phyloP scores from a whole-genome alignment of 2,797 vertebrate species.

The Tenualosa thibaudeaui region DNA sequence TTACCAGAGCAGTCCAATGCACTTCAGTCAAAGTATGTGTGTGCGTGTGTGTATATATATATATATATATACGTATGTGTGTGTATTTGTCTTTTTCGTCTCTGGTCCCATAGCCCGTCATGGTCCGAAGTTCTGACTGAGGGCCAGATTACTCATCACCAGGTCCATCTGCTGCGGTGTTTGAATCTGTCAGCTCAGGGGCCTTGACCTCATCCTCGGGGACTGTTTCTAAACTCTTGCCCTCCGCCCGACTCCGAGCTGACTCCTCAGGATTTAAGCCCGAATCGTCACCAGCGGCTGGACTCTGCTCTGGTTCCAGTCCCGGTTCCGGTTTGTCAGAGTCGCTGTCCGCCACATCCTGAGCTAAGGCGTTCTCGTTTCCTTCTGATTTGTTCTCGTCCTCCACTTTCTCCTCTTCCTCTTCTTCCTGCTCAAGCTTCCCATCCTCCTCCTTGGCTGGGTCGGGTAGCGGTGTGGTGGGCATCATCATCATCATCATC shows the following conservation, averaged over 20 bases:
- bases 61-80: too few species aligned
- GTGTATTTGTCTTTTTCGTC: not conserved
- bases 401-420: not conserved
- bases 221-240: not conserved
- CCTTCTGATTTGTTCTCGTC: not conserved
- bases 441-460: not conserved
- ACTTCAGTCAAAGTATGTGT: constrained; percentile 31
- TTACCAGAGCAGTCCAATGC: not conserved
- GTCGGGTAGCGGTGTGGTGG: constrained; percentile 25
- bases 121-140: constrained; percentile 46
- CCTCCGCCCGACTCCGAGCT: constrained; percentile 10
- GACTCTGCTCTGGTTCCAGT: constrained; percentile 17
- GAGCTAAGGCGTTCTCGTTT: constrained; percentile 9
- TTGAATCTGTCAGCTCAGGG: not conserved
- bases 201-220: not conserved
- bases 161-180: not conserved
- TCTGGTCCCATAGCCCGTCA: not conserved
- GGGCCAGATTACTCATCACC: constrained; percentile 38
- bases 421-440: not conserved
- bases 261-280: not conserved
- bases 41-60: constrained; percentile 1
- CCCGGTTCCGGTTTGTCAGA: constrained; percentile 25
- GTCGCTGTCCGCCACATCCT: constrained; percentile 21
- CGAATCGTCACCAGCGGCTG: not conserved
- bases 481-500: constrained; percentile 34